Evolutionary conservation across 2,888 invertebrate species (phyloP), one percentile per base, ranked within the genome.

Genomic region (Chouioia cunea): DNA sequence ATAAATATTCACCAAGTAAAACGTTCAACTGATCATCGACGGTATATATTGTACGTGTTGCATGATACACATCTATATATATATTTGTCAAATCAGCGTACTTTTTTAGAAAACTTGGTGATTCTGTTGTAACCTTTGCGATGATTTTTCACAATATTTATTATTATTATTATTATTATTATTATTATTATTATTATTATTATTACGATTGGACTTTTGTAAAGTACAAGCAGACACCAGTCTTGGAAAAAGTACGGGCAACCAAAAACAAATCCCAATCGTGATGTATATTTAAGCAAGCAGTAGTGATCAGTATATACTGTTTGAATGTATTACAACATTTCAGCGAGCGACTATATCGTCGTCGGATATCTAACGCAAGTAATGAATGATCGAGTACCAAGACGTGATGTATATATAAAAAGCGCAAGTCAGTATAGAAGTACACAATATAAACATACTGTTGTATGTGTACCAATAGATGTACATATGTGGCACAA

Each of bases 241-340:
- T 52, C 14, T 44, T 56, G 22, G 60, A 67, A 67, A 69, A 69
- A 63, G 69, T 64, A 58, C 63, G 63, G 22, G 0, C 57, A 15
- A 44, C n/a, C n/a, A n/a, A n/a, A n/a, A n/a, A n/a, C 50, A 12
- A 58, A 64, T 20, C 52, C 69, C 57, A 44, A 20, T 23, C 16
- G 64, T 69, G 64, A 64, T 23, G n/a, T n/a, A n/a, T n/a, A n/a
- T n/a, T n/a, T n/a, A 67, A 67, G 54, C 56, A 69, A 64, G 58
- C 58, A 64, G 18, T 52, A 50, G 58, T 69, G 57, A 69, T 54
- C 50, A 58, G 50, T 50, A 56, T 27, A 27, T 52, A 36, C 6
- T 16, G 20, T 54, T 20, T 54, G n/a, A 46, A 16, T 54, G 43
- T 43, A 46, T 15, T n/a, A n/a, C 27, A 44, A 43, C 68, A 44